Conservation (phyloP, 2,113 vertebrate genomes). For the Gopherus evgoodei region DNA sequence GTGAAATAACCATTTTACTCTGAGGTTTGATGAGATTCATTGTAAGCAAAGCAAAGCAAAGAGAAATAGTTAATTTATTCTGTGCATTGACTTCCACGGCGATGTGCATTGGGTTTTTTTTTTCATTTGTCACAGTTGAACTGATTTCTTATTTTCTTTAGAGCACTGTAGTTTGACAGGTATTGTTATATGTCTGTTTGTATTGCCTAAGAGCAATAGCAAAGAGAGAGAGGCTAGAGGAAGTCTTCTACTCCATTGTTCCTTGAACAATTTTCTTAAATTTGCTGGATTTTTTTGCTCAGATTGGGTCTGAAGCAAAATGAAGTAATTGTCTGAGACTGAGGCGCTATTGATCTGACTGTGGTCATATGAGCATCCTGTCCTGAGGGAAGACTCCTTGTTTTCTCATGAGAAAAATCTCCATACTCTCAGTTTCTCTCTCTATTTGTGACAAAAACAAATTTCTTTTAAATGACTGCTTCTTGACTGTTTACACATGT, state of each 20-base stretch:
- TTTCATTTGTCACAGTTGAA: background rate
- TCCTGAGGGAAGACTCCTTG: background rate
- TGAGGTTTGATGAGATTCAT: background rate
- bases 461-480: background rate
- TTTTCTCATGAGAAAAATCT: background rate
- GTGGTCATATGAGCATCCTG: background rate
- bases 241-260: background rate
- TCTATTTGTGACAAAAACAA: background rate
- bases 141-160: background rate
- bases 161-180: no score
- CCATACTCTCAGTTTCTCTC: background rate
- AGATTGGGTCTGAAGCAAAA: background rate
- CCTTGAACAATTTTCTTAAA: background rate
- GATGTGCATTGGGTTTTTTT: background rate
- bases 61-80: background rate
- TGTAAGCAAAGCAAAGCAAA: background rate
- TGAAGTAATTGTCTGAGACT: background rate
- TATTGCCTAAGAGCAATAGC: background rate
- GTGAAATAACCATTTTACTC: background rate
- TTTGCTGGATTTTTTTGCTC: background rate
- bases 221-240: background rate
- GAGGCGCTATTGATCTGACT: background rate
- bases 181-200: background rate
- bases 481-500: background rate
- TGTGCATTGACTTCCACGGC: background rate